Conservation (phyloP, 2,113 vertebrate species). For the Rynchops niger region DNA sequence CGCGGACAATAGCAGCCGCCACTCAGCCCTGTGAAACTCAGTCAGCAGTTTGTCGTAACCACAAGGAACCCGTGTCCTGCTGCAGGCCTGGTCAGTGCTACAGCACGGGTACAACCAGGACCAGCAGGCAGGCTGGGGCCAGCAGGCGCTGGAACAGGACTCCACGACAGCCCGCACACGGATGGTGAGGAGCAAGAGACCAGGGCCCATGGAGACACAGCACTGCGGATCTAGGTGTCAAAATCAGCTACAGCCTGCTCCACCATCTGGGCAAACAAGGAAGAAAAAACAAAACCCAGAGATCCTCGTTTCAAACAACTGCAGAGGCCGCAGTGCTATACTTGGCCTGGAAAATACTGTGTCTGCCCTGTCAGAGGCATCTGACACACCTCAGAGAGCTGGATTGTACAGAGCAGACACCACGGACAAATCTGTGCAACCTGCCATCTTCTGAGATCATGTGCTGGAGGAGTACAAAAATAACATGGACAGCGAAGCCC, state of each 20-base stretch:
- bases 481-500: neutral
- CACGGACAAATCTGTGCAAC: neutral
- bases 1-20: accelerated
- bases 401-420: neutral
- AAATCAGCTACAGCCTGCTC: neutral
- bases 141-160: accelerated
- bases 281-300: neutral
- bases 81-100: neutral
- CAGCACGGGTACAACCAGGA: accelerated
- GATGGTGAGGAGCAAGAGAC: neutral
- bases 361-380: neutral
- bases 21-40: accelerated
- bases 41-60: neutral
- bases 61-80: neutral
- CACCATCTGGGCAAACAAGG: neutral
- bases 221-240: neutral
- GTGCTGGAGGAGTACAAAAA: neutral
- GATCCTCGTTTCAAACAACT: neutral
- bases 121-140: neutral
- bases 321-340: neutral
- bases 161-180: accelerated
- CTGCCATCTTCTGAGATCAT: neutral
- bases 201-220: accelerated
- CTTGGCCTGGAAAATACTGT: neutral
- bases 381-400: neutral